Conservation (phyloP, 2,888 invertebrate species). For the Habroteleia sp. region DNA sequence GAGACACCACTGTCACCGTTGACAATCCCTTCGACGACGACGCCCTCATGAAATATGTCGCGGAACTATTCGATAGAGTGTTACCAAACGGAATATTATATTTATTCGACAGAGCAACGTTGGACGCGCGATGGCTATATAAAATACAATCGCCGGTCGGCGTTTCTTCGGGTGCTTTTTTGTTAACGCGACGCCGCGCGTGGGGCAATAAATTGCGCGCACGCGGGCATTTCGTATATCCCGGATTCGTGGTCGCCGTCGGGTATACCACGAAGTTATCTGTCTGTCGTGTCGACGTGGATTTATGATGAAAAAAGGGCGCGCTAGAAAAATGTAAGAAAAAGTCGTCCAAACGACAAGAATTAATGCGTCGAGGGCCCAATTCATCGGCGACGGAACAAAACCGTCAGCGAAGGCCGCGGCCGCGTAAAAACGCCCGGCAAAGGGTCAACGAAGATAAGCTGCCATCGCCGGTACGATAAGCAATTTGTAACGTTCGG, state of each 20-base stretch:
- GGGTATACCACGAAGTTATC: constrained; percentile 64
- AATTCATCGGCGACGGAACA: constrained; percentile 58
- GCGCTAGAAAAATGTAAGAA: constrained; percentile 62
- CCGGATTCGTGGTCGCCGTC: constrained; percentile 54
- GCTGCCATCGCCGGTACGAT: constrained; percentile 74
- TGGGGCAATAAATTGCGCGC: constrained; percentile 61
- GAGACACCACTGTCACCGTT: too few species aligned
- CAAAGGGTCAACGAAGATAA: constrained; percentile 74
- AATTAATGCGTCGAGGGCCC: constrained; percentile 64
- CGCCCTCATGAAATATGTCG: constrained; percentile 39
- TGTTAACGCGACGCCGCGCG: constrained; percentile 58
- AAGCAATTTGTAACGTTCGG: constrained; percentile 79
- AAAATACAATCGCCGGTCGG: constrained; percentile 54
- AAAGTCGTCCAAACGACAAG: constrained; percentile 57
- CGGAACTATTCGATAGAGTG: constrained; percentile 50
- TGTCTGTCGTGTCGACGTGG: constrained; percentile 61
- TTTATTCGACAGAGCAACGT: constrained; percentile 49
- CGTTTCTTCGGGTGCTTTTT: constrained; percentile 63
- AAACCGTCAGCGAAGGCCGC: constrained; percentile 53
- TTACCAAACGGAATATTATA: constrained; percentile 53
- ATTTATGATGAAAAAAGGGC: constrained; percentile 66
- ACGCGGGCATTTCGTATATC: constrained; percentile 61
- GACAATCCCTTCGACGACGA: constrained; percentile 1
- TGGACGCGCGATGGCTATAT: constrained; percentile 48
- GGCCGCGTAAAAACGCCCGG: constrained; percentile 66